Base-by-base conservation (phyloP, 2,888 invertebrate species). In the Drosophila nr. perissopoda region DNA sequence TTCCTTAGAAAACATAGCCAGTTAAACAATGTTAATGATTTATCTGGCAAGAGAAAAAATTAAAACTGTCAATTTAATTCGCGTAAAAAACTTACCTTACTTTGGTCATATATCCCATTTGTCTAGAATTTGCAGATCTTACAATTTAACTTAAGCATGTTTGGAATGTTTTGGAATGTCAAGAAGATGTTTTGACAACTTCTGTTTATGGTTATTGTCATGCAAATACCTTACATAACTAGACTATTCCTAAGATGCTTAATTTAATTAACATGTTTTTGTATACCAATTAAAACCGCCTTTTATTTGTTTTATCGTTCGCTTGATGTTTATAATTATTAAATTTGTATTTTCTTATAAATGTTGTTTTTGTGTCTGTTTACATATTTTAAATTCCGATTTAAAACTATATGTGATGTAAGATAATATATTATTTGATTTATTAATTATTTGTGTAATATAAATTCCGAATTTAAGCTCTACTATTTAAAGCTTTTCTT, bases 401-500 rank as follows among this genome's bases (percentile, higher is more conserved):
- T 42, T 42, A 42, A 42, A 21, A 21, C 42, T 42, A 21, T 21
- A 21, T 42, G 5, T 42, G 42, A 42, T 21, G 21, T 42, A 21
- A 21, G 21, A 42, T 38, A 27, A 7, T 7, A 11, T 38, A 10
- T 38, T 38, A 27, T 54, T 34, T 38, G 21, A 42, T 36, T 38
- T 5, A 18, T 31, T 42, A 21, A 21, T 27, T n/a, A 11, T 6
- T 16, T 42, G 1, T 21, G 11, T 18, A 4, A n/a, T 18, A 25
- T 6, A 27, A 31, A 36, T 42, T n/a, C 25, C 29, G 16, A 25
- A n/a, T 11, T 21, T 58, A 59, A 54, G 57, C 64, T 71, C 51
- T 18, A 7, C n/a, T 40, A 2, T 11, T 25, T n/a, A 8, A 63
- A 70, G 68, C 69, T 48, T 34, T 25, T 38, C 18, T 61, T 11